Conservation (phyloP, 2,113 vertebrate species). For the Rhipidura dahli region DNA sequence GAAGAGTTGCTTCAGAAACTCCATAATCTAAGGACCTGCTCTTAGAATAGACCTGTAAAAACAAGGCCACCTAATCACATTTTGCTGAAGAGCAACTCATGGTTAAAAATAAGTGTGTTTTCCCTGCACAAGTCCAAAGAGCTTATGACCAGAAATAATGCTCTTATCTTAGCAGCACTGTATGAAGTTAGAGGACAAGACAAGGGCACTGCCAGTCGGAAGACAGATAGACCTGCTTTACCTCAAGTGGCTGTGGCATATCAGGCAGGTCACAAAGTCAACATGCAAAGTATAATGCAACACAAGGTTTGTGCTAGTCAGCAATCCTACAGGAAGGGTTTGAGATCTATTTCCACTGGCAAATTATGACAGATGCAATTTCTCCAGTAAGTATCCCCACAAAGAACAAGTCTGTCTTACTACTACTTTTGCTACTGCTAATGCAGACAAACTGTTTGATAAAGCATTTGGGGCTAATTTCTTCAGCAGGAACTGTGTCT, state of each 20-base stretch:
- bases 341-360: not conserved
- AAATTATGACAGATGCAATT: not conserved
- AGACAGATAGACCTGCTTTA: conserved; percentile 21
- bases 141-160: conserved; percentile 37
- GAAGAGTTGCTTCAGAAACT: not conserved
- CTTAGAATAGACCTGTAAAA: not conserved
- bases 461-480: not conserved
- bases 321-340: not conserved
- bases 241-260: conserved; percentile 40
- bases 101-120: conserved; percentile 57
- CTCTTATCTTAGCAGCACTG: conserved; percentile 2
- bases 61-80: not conserved
- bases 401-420: not conserved
- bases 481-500: not conserved
- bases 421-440: not conserved
- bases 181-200: conserved; percentile 40
- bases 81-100: not conserved
- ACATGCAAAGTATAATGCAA: not conserved
- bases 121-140: not conserved
- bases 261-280: conserved; percentile 36
- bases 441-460: not conserved
- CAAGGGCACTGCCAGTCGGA: conserved; percentile 35
- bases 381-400: not conserved
- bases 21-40: not conserved
- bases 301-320: not conserved